Base-by-base conservation (phyloP, 2,888 invertebrate genomes). In the Protonemura montana region DNA sequence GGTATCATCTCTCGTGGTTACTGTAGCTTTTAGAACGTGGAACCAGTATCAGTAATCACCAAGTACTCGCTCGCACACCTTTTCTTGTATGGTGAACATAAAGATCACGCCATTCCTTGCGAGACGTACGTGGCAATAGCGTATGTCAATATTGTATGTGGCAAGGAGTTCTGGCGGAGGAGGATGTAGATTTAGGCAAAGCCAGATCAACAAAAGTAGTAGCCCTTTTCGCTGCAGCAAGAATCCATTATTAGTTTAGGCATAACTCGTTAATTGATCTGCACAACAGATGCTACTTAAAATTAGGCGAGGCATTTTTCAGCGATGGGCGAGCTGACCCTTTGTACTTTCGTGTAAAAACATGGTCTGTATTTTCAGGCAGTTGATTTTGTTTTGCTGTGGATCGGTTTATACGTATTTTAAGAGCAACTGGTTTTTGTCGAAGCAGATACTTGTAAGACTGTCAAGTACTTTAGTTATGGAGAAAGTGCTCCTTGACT, bases 251-350 rank as follows among this genome's bases (percentile, higher is more conserved):
- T 59, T 59, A 7, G 59, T 59, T 59, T 59, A 59, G 21, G 16
- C 59, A 13, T 2, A 59, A 59, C 59, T 10, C 13, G 59, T 7
- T 59, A 59, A 59, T 13, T 59, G 21, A 59, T 16, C 21, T 1
- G 21, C 21, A 21, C 59, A 59, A 59, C 59, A 59, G 59, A 59
- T 59, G 59, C 59, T 59, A 13, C 59, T 59, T 59, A 59, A 13
- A 59, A 59, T 59, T 59, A 59, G 59, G 59, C 59, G 59, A 59
- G 59, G 59, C 21, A 59, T 59, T 59, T n/a, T 59, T 59, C 59
- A 13, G 13, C 59, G 13, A 7, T 59, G 59, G 13, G 13, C 13
- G 59, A 3, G 59, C 1, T 59, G 3, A 21, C 13, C 59, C 59
- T 59, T 59, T 59, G 59, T 7, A 13, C 59, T 59, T 59, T 13